These are phyloP conservation scores for Steatornis caripensis DNA, from an alignment of 2,113 vertebrate species.

Conservation along the genomic window DNA sequence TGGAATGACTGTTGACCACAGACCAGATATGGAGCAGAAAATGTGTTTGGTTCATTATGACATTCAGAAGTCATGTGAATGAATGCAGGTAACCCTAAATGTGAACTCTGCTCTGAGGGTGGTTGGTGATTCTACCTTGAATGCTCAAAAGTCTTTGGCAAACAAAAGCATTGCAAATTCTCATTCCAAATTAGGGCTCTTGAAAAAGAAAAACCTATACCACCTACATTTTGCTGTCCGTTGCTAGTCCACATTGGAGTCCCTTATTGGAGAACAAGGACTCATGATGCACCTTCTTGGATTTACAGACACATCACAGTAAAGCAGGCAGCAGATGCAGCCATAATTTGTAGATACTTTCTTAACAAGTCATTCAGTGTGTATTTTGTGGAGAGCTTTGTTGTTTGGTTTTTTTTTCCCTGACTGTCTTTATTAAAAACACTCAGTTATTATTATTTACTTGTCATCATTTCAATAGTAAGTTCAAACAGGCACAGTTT, in stretches of 20 bases:
- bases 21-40: background rate
- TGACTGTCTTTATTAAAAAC: background rate
- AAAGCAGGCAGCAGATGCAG: background rate
- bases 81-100: background rate
- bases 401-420: background rate
- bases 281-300: background rate
- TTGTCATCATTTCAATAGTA: background rate
- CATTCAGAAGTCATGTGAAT: background rate
- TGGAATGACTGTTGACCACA: background rate
- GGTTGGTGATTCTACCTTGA: background rate
- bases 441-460: background rate
- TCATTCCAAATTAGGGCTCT: background rate
- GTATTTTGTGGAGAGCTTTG: background rate
- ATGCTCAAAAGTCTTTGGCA: background rate
- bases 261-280: background rate
- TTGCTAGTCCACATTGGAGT: background rate
- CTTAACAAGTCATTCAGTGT: background rate
- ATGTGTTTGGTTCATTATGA: background rate
- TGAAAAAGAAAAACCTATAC: background rate
- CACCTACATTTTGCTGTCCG: background rate
- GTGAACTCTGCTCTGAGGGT: background rate
- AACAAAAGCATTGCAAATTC: background rate
- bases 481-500: background rate
- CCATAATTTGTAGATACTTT: background rate
- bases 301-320: background rate